phyloP scores from a whole-genome alignment of 2,113 vertebrate genomes.

The Ginglymostoma cirratum region DNA sequence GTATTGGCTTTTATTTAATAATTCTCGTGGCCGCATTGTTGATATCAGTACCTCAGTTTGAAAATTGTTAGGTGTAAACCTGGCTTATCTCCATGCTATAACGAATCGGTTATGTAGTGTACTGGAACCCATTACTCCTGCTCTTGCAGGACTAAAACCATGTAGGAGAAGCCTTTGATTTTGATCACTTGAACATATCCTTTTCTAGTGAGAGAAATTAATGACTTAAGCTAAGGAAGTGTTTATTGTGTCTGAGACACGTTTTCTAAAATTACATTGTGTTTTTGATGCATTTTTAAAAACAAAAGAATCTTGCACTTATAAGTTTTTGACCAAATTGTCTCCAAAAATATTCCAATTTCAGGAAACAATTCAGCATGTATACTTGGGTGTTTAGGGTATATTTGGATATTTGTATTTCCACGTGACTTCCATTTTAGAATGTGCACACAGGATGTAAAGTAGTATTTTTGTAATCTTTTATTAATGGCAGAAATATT shows the following conservation, averaged over 20 bases:
- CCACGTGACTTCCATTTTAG: neutral
- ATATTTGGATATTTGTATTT: neutral
- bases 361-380: neutral
- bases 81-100: neutral
- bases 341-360: neutral
- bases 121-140: neutral
- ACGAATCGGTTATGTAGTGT: neutral
- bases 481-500: slow-evolving; percentile 68
- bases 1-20: neutral
- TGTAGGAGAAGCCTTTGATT: neutral
- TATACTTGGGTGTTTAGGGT: neutral
- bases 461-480: neutral
- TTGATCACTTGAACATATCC: neutral
- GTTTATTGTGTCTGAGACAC: neutral
- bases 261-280: neutral
- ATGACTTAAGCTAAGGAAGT: neutral
- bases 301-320: neutral
- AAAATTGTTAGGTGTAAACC: neutral
- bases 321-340: neutral
- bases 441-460: neutral
- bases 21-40: neutral
- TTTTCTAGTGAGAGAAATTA: neutral
- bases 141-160: neutral
- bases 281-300: neutral
- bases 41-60: neutral